Evolutionary conservation across 1,140 invertebrate genomes (phyloP), one percentile per base, ranked within the genome.

Genomic region (Euura saliciscinereae): DNA sequence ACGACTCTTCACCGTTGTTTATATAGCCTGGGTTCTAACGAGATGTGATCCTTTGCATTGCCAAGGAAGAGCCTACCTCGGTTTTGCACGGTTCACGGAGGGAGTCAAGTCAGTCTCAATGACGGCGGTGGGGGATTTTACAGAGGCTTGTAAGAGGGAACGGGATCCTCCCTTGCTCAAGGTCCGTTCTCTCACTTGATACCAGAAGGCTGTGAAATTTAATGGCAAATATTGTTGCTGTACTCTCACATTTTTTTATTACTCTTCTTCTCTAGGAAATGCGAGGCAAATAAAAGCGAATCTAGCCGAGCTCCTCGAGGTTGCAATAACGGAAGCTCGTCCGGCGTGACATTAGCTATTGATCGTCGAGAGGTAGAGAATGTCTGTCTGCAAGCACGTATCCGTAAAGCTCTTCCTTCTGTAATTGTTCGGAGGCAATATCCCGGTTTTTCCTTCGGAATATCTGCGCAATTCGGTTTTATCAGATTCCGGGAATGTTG

Each of bases 11-110:
- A 78, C 81, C 83, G 82, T 59, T 82, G 85, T 88, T 88, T 88
- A 88, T 88, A 88, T 88, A 88, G 85, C 80, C 79, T 79, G 80
- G 78, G 80, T 78, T 80, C 8, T 86, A 87, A 87, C 87, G 86
- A 86, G 86, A 86, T 84, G 28, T 28, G 83, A 86, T 86, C 84
- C 84, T 82, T 82, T 82, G 73, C 75, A 73, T 74, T 69, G 78
- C 71, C 74, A 69, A 66, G 66, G 70, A 59, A 59, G 51, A 59
- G 8, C 51, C 13, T 28, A 28, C 28, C 28, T 28, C 28, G 28
- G 28, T 1, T 28, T 28, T 59, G 2, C 51, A 59, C 51, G 8
- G 6, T 59, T 59, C 13, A 6, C 51, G 51, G 64, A 73, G 74
- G 70, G 71, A 42, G 66, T 70, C 71, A 69, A 68, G 76, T 51